Conservation (phyloP, 1,140 invertebrate genomes). For the Aphidius ervi region DNA sequence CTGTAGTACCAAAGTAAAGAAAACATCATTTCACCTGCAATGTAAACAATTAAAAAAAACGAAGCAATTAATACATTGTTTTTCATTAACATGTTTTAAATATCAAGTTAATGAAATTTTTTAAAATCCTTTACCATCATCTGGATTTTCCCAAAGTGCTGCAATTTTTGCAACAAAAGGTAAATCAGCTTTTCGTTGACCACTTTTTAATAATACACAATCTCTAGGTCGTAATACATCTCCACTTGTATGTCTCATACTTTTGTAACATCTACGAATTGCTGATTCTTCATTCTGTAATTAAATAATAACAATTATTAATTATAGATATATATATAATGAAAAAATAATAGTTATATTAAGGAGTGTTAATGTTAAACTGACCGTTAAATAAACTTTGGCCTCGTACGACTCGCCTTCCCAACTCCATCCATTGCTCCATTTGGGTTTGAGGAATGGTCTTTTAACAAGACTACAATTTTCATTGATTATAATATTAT, state of each 20-base stretch:
- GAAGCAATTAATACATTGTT: background rate
- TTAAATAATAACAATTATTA: conserved; percentile 19
- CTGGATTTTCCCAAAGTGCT: conserved; percentile 89
- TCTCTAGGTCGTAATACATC: conserved; percentile 83
- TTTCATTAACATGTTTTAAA: background rate
- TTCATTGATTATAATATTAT: conserved; percentile 35
- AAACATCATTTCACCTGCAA: conserved; percentile 93
- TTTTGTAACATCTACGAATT: conserved; percentile 78
- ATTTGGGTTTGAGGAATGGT: conserved; percentile 62
- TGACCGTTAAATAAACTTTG: conserved; percentile 84
- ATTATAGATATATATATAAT: background rate
- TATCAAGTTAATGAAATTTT: background rate
- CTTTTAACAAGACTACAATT: conserved; percentile 42
- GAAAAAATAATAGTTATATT: background rate
- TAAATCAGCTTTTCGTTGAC: conserved; percentile 77
- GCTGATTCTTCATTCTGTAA: conserved; percentile 76
- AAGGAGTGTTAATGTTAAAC: conserved; percentile 35
- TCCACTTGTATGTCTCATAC: conserved; percentile 82
- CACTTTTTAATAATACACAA: conserved; percentile 84
- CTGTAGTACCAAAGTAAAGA: conserved; percentile 95
- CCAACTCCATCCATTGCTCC: conserved; percentile 91
- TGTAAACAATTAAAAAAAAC: conserved; percentile 19
- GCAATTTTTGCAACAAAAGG: conserved; percentile 93
- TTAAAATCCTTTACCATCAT: conserved; percentile 67
- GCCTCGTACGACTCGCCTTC: conserved; percentile 77